Base-by-base conservation (phyloP, 2,797 vertebrate genomes). In the Premnoplex brunnescens region DNA sequence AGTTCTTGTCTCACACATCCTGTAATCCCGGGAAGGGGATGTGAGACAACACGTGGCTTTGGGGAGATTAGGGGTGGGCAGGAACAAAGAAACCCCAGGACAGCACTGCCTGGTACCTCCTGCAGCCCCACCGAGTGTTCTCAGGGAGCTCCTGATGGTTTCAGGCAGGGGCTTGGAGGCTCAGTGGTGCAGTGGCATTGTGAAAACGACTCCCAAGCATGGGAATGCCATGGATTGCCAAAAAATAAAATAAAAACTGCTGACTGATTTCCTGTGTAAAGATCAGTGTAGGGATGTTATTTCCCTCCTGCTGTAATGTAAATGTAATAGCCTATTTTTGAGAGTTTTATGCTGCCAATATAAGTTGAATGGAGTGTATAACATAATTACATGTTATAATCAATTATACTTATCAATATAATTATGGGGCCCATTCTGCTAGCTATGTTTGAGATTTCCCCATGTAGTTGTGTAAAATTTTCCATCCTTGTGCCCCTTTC, bases 1-100 rank as follows among this genome's bases (percentile, higher is more conserved):
- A 46, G 62, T 77, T 94, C 83, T 80, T 75, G 82, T 41, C 34
- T 93, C 83, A 68, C 93, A 60, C 85, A 89, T 91, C 72, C 75
- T 85, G 75, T 71, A 44, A 82, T 79, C 85, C 63, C 63, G 80
- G 92, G 44, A 58, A 77, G 37, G 93, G 82, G 89, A 85, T 93
- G 79, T 74, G 87, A 95, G 85, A 89, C 75, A 71, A 43, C 78
- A 49, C 54, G 91, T 88, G 87, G 59, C 10, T 88, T 74, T 76
- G 51, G 58, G 76, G 68, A 85, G 94, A 89, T 93, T 52, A 85
- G 46, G 54, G 54, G 32, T 72, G 59, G 54, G 32, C 39, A 72
- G 80, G 77, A 81, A 93, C 89, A 94, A 87, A 95, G 85, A 44
- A 79, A 58, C 30, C 39, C 37, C 4, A 1, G 36, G 79, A 12